Conservation (phyloP, 2,888 invertebrate genomes). For the Meta bourneti region DNA sequence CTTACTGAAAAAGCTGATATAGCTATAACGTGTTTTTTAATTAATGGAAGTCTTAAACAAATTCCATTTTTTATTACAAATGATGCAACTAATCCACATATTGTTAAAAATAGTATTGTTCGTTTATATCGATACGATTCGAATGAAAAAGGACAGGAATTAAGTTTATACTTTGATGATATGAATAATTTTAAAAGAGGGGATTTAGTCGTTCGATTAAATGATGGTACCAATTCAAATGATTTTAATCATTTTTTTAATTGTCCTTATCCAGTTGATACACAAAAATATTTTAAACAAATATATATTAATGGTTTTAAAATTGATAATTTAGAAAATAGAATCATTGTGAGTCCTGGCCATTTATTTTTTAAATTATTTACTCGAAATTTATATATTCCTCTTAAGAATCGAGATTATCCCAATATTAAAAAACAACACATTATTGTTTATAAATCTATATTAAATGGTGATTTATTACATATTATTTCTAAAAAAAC, state of each 20-base stretch:
- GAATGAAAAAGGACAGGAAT: constrained; percentile 48
- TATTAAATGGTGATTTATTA: constrained; percentile 45
- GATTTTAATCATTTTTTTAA: constrained; percentile 39
- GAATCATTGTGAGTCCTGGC: constrained; percentile 45
- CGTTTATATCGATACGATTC: constrained; percentile 44
- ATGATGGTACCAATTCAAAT: constrained; percentile 15
- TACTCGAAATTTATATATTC: constrained; percentile 40
- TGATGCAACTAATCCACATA: constrained; percentile 49
- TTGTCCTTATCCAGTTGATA: constrained; percentile 39
- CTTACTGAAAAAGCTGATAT: constrained; percentile 23
- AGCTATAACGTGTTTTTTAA: constrained; percentile 45
- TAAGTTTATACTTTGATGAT: constrained; percentile 38
- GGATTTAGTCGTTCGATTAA: constrained; percentile 26
- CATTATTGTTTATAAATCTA: constrained; percentile 35
- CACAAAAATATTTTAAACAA: constrained; percentile 26
- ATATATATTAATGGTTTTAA: constrained; percentile 36
- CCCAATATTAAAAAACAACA: constrained; percentile 15
- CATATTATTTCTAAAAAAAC: constrained; percentile 61
- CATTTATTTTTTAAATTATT: constrained; percentile 61
- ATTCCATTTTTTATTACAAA: constrained; percentile 61
- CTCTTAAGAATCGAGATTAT: constrained; percentile 13
- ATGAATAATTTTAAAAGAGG: constrained; percentile 23
- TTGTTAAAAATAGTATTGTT: constrained; percentile 37
- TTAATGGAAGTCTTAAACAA: constrained; percentile 53
- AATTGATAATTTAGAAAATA: constrained; percentile 63